Evolutionary conservation across 2,888 invertebrate species (phyloP).

Genomic region (Microplitis manilae): DNA sequence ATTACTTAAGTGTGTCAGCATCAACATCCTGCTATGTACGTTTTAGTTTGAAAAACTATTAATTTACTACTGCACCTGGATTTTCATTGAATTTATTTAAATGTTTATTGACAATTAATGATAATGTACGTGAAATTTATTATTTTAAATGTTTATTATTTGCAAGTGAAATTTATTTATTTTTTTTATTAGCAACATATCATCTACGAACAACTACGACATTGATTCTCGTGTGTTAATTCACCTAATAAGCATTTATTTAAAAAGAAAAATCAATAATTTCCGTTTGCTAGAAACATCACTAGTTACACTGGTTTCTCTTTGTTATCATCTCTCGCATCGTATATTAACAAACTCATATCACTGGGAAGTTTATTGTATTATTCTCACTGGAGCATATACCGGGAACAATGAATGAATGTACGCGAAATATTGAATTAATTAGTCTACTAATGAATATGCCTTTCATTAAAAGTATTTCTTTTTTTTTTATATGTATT

Average conservation of each 20-base stretch:
- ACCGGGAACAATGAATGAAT: slow-evolving; percentile 25
- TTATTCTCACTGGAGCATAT: slow-evolving; percentile 21
- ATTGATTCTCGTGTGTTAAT: background rate
- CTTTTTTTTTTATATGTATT: background rate
- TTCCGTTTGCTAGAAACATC: background rate
- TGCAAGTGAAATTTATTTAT: background rate
- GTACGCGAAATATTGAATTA: slow-evolving; percentile 24
- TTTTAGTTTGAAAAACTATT: slow-evolving; percentile 6
- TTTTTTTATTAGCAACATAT: background rate
- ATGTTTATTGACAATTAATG: slow-evolving; percentile 19
- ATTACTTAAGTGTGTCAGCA: slow-evolving; percentile 1
- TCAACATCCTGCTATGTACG: slow-evolving; percentile 23
- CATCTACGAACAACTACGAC: background rate
- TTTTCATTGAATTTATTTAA: slow-evolving; percentile 14
- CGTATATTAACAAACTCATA: background rate
- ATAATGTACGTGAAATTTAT: slow-evolving; percentile 11
- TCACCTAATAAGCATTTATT: background rate
- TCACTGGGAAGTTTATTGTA: background rate
- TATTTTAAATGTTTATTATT: background rate
- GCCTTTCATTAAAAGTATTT: slow-evolving; percentile 17
- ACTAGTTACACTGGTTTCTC: slow-evolving; percentile 5
- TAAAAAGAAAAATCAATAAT: background rate
- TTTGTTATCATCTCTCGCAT: slow-evolving; percentile 5
- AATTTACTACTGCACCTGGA: slow-evolving; percentile 26
- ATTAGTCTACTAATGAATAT: slow-evolving; percentile 30